Conservation (phyloP, 2,888 invertebrate species). For the Papilio protenor region DNA sequence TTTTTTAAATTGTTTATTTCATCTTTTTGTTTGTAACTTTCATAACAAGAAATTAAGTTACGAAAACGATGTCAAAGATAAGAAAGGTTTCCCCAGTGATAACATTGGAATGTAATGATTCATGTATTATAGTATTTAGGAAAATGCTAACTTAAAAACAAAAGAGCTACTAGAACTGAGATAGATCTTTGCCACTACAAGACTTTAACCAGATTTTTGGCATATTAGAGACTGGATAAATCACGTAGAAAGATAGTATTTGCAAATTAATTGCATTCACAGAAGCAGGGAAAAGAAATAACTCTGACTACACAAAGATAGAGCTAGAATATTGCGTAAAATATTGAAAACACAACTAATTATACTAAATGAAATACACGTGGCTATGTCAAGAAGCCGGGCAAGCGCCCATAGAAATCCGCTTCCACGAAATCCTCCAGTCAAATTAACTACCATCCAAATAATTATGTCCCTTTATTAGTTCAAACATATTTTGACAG, state of each 20-base stretch:
- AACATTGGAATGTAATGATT: not conserved
- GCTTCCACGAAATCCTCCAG: constrained; percentile 11
- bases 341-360: not conserved
- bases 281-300: too few relatives aligned
- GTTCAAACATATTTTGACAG: not conserved
- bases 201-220: not conserved
- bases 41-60: not conserved
- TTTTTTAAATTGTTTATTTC: not conserved
- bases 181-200: not conserved
- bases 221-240: not conserved
- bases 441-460: constrained; percentile 8
- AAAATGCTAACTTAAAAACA: not conserved
- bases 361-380: not conserved
- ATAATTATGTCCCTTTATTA: constrained; percentile 1
- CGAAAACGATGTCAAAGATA: too few relatives aligned
- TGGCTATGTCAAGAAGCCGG: not conserved
- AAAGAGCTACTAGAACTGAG: not conserved
- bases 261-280: too few relatives aligned
- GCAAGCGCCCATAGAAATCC: constrained; percentile 12
- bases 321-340: not conserved
- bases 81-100: not conserved
- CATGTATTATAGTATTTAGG: not conserved
- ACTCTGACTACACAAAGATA: not conserved
- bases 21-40: not conserved
- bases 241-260: too few relatives aligned